Evolutionary conservation across 2,113 vertebrate genomes (phyloP), one percentile per base, ranked within the genome.

Genomic region (Natator depressus): DNA sequence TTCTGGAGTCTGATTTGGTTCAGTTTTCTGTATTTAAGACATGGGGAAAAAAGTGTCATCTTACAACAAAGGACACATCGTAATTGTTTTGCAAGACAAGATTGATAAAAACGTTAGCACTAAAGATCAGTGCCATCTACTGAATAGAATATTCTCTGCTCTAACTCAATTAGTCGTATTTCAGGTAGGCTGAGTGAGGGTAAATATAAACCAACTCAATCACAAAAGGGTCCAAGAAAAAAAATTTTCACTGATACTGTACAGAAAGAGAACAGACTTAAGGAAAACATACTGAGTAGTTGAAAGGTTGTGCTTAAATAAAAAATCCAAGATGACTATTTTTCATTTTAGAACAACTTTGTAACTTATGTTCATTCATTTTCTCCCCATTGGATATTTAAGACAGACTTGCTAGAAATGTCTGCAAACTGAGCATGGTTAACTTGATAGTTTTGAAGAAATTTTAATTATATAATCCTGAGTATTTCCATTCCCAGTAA

Each of bases 1-100:
- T 83, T 12, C 75, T 84, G 78, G 29, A 65, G 8, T 69, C 50
- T 82, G 75, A 35, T 25, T 89, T 69, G 47, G 59, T 80, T 90
- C 27, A 3, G 3, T 54, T 88, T 95, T 93, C 98, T 98, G 85
- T 90, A 95, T 95, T 90, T 80, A 91, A 90, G 29, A 95, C 3
- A 89, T 1, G 83, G 24, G 84, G 20, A 3, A 1, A 51, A 46
- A n/a, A n/a, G 12, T 57, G 35, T 92, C 59, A 95, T 14, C 2
- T 8, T 86, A 89, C 10, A 12, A 84, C 6, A 4, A 49, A 85
- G 86, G 25, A 89, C 85, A 78, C 0, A 1, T 8, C 54, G 19
- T 84, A 24, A 53, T 31, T 29, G 19, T 47, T 87, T 89, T 57
- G 38, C 62, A 93, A 83, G 50, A 88, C 72, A 3, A 55, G n/a